These are phyloP conservation scores for Gymnobelideus leadbeateri DNA, from an alignment of 2,113 vertebrate genomes.

Conservation along the genomic window DNA sequence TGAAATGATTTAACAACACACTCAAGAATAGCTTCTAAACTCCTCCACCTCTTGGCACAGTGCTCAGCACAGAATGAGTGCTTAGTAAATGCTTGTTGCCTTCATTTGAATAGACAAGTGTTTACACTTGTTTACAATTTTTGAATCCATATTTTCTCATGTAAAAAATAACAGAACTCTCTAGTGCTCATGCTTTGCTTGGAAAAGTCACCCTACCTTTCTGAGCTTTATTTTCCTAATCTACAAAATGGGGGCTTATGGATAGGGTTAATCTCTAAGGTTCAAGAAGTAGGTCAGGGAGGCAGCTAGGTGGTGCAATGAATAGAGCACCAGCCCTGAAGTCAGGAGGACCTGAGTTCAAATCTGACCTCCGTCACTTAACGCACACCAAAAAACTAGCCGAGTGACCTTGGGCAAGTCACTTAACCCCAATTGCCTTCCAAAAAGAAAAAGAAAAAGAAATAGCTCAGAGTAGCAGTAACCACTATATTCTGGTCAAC, in stretches of 20 bases:
- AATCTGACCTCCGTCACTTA: too few relatives aligned
- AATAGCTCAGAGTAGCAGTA: neutral
- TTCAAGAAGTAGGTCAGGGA: neutral
- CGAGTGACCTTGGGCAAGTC: too few relatives aligned
- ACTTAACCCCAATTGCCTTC: too few relatives aligned
- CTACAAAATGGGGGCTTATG: neutral
- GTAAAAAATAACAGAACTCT: conserved; percentile 3
- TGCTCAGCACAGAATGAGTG: neutral
- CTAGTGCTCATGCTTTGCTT: conserved; percentile 3
- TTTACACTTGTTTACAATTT: neutral
- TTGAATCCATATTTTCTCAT: neutral
- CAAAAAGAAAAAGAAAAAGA: too few relatives aligned
- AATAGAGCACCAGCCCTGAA: too few relatives aligned
- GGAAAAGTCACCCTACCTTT: neutral
- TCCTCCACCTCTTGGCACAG: neutral
- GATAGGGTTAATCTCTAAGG: neutral
- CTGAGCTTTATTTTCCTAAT: neutral
- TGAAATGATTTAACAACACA: too few relatives aligned
- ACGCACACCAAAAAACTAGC: too few relatives aligned
- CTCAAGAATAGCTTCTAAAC: neutral
- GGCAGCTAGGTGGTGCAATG: too few relatives aligned
- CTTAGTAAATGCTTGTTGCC: neutral
- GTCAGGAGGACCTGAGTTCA: too few relatives aligned
- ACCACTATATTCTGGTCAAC: neutral
- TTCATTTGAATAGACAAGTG: neutral